Percentiles rank a stretch among this genome's conserved stretches.
These are phyloP conservation scores for Gallinago media DNA, from an alignment of 2,113 vertebrate genomes.

Conservation along the genomic window DNA sequence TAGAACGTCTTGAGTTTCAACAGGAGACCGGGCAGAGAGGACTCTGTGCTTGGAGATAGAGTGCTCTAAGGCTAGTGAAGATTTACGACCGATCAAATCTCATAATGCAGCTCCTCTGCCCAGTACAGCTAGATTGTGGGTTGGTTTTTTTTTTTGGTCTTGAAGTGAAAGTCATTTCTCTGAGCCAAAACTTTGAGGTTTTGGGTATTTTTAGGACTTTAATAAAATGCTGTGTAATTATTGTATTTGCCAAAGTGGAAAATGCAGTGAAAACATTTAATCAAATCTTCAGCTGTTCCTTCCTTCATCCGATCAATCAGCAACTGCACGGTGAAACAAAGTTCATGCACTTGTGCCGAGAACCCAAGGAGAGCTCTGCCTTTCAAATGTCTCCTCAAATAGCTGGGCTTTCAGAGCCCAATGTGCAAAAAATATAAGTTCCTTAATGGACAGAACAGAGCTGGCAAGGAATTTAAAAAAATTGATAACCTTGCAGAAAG, in stretches of 20 bases:
- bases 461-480: background rate
- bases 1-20: background rate
- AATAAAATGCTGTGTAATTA: background rate
- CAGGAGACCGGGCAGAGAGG: background rate
- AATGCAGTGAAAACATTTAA: conserved; percentile 24
- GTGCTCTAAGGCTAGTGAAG: accelerated
- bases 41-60: background rate
- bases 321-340: background rate
- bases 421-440: background rate
- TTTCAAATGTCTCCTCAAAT: background rate
- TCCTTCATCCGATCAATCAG: background rate
- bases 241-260: background rate
- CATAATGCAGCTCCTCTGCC: background rate
- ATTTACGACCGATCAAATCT: background rate
- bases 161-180: background rate
- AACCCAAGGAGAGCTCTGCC: background rate
- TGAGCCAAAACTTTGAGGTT: background rate
- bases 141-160: background rate
- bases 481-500: background rate
- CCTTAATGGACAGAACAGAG: background rate
- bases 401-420: background rate
- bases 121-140: background rate
- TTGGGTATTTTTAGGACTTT: background rate
- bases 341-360: background rate
- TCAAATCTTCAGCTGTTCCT: conserved; percentile 10